Conservation (phyloP, 2,113 vertebrate species). For the Centropristis striata region DNA sequence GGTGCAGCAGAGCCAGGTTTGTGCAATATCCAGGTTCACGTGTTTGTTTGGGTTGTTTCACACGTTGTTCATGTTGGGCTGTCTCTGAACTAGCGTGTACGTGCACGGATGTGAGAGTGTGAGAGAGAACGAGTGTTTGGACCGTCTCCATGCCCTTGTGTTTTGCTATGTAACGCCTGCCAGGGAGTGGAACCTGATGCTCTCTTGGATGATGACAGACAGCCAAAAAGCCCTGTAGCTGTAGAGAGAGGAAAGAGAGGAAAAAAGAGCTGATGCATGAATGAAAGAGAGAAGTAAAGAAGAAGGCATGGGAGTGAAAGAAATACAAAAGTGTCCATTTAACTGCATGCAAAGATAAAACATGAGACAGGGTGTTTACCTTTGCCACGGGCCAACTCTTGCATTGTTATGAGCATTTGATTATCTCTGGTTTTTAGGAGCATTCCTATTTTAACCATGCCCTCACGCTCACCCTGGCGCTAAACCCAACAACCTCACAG, state of each 20-base stretch:
- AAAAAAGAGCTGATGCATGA: constrained; percentile 32
- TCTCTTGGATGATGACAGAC: constrained; percentile 63
- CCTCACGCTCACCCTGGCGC: constrained; percentile 13
- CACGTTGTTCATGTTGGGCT: background rate
- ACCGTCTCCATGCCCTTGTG: constrained; percentile 63
- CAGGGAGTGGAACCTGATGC: constrained; percentile 76
- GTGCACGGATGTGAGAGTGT: constrained; percentile 19
- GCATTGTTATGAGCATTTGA: constrained; percentile 37
- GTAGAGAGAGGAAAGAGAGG: constrained; percentile 38
- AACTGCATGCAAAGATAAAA: constrained; percentile 49
- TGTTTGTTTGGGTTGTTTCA: constrained; percentile 34
- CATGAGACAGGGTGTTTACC: constrained; percentile 52
- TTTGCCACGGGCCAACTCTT: constrained; percentile 22
- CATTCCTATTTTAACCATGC: constrained; percentile 30
- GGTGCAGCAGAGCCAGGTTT: constrained; percentile 51
- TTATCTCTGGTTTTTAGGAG: constrained; percentile 58
- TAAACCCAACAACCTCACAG: constrained; percentile 38
- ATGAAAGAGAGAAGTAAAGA: constrained; percentile 43
- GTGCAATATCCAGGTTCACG: constrained; percentile 64
- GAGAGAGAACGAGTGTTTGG: constrained; percentile 38
- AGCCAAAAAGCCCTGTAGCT: constrained; percentile 76
- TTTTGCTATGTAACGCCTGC: constrained; percentile 74
- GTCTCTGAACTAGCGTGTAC: background rate
- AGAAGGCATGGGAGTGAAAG: constrained; percentile 3
- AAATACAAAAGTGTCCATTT: background rate